Percentiles rank a stretch among this genome's conserved stretches.
These are phyloP conservation scores for Melanotus villosus DNA, from an alignment of 2,888 invertebrate genomes.

Conservation along the genomic window DNA sequence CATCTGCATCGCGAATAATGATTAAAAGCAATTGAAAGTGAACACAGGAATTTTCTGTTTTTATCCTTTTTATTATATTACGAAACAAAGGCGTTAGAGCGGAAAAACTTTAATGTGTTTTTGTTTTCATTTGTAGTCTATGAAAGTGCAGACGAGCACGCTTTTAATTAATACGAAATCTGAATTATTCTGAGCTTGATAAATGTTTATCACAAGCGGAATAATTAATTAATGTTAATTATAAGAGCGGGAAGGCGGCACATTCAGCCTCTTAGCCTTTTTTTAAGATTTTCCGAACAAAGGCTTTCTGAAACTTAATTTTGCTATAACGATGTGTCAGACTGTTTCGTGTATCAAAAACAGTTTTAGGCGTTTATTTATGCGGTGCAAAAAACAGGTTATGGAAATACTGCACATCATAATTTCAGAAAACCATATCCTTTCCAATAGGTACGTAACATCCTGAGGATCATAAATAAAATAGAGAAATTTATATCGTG, in stretches of 20 bases:
- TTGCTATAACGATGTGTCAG: background rate
- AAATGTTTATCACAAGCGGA: conserved; percentile 9
- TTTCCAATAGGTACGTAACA: background rate
- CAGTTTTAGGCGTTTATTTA: too few species aligned
- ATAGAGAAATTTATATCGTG: conserved; percentile 13
- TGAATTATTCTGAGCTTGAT: conserved; percentile 13
- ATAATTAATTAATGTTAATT: conserved; percentile 20
- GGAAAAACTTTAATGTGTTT: conserved; percentile 14
- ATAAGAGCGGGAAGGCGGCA: background rate
- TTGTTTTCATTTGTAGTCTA: background rate
- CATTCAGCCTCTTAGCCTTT: background rate
- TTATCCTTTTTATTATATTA: background rate
- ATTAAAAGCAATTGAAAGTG: conserved; percentile 3
- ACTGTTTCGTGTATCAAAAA: too few species aligned
- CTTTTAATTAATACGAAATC: conserved; percentile 13
- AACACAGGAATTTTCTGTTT: background rate
- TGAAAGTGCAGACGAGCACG: conserved; percentile 2
- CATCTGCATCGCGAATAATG: background rate
- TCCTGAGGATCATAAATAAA: conserved; percentile 13
- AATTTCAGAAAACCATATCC: background rate
- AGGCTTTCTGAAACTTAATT: background rate
- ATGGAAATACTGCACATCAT: conserved; percentile 4
- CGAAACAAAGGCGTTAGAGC: conserved; percentile 5
- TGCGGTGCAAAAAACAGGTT: too few species aligned
- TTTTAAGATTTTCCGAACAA: background rate